Percentiles rank a stretch among this genome's conserved stretches.
These are phyloP conservation scores for Acleris cristana DNA, from an alignment of 2,888 invertebrate genomes.

Conservation along the genomic window DNA sequence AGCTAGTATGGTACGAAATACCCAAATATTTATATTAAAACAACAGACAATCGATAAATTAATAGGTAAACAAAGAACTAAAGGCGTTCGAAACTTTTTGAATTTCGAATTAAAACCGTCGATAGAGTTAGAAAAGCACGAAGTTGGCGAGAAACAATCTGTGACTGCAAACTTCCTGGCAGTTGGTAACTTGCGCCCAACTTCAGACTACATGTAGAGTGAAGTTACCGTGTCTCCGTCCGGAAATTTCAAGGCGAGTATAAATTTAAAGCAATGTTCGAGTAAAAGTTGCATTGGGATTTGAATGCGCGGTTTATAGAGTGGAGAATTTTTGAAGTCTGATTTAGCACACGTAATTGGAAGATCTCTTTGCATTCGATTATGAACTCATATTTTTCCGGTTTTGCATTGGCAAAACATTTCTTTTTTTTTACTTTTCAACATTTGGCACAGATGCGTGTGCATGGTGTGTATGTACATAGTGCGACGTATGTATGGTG, in stretches of 20 bases:
- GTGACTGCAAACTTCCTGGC: conserved; percentile 31
- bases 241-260: conserved; percentile 28
- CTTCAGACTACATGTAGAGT: conserved; percentile 30
- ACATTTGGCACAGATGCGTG: no score
- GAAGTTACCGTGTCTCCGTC: conserved; percentile 38
- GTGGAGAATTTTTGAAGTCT: no score
- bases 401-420: no score
- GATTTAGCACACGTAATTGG: no score
- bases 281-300: conserved; percentile 16
- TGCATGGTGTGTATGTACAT: no score
- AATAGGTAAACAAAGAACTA: conserved; percentile 14
- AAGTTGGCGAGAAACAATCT: conserved; percentile 48
- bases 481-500: no score
- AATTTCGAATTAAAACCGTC: conserved; percentile 34
- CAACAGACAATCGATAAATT: conserved; percentile 10
- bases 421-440: no score
- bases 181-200: conserved; percentile 28
- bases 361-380: no score
- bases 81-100: conserved; percentile 31
- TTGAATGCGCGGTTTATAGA: conserved; percentile 4
- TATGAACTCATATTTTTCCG: no score
- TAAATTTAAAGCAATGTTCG: conserved; percentile 31
- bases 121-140: conserved; percentile 38
- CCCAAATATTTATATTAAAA: neutral
- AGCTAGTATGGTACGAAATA: no score